Evolutionary conservation across 2,888 invertebrate genomes (phyloP).

Genomic region (Notodonta ziczac): DNA sequence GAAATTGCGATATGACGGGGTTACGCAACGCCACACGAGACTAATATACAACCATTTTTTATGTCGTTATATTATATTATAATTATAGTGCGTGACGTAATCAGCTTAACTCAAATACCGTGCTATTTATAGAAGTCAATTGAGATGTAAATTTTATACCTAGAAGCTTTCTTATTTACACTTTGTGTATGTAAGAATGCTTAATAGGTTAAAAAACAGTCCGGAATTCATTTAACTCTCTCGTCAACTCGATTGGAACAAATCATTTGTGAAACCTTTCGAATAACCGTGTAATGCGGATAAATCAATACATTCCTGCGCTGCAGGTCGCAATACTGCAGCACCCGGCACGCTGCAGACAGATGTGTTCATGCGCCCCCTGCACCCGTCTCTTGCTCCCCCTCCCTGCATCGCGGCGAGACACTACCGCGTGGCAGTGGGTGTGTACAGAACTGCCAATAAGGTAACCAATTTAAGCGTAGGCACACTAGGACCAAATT

Average conservation of each 20-base stretch:
- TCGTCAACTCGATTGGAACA: no score
- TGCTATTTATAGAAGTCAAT: neutral
- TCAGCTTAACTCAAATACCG: neutral
- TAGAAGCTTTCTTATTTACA: no score
- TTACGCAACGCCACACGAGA: neutral
- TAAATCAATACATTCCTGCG: no score
- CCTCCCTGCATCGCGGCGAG: neutral
- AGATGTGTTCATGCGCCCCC: neutral
- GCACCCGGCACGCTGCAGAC: neutral
- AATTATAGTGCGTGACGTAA: constrained; percentile 1
- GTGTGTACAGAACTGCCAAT: neutral
- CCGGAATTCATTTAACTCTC: no score
- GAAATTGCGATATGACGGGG: neutral
- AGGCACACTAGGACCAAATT: neutral
- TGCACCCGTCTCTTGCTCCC: neutral
- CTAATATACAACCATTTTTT: neutral
- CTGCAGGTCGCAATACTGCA: neutral
- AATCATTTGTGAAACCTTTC: no score
- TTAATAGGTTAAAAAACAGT: no score
- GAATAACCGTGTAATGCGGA: no score
- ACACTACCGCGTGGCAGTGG: neutral
- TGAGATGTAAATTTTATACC: neutral
- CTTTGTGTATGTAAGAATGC: no score
- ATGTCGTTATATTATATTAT: neutral
- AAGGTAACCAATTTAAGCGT: neutral